phyloP scores from a whole-genome alignment of 2,113 vertebrate genomes.

The Equus przewalskii region DNA sequence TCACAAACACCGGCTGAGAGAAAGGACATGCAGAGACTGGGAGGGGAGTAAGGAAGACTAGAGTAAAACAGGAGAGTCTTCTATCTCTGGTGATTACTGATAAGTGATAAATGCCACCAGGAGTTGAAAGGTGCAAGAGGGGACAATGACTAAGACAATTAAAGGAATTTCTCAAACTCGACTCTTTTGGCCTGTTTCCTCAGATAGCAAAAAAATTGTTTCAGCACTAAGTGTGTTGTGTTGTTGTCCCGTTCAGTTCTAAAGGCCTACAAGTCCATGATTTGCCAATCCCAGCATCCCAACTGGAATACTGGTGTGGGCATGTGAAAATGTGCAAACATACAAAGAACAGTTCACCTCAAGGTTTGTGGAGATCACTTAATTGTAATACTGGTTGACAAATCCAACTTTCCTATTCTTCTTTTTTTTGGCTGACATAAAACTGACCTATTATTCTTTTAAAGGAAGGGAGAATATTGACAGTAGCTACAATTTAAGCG shows the following conservation, averaged over 20 bases:
- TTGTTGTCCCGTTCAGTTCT: background rate
- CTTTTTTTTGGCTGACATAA: background rate
- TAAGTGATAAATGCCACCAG: background rate
- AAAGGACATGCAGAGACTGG: background rate
- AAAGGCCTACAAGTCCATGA: background rate
- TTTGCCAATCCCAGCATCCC: background rate
- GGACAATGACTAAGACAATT: background rate
- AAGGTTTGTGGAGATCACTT: too few relatives aligned
- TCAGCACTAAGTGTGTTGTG: background rate
- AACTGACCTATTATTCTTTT: background rate
- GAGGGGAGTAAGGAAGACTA: too few relatives aligned
- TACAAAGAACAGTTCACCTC: too few relatives aligned
- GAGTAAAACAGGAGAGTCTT: fast-evolving
- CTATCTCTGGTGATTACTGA: fast-evolving
- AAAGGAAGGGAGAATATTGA: background rate
- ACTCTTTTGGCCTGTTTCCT: background rate
- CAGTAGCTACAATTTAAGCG: background rate
- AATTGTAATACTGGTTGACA: background rate
- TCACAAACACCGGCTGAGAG: too few relatives aligned
- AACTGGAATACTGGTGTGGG: fast-evolving
- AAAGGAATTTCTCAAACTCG: background rate
- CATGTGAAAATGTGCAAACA: background rate
- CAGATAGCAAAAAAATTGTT: background rate
- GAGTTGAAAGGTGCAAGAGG: background rate
- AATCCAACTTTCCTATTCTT: background rate